Evolutionary conservation across 2,113 vertebrate species (phyloP).

Genomic region (Corythornis vintsioides): DNA sequence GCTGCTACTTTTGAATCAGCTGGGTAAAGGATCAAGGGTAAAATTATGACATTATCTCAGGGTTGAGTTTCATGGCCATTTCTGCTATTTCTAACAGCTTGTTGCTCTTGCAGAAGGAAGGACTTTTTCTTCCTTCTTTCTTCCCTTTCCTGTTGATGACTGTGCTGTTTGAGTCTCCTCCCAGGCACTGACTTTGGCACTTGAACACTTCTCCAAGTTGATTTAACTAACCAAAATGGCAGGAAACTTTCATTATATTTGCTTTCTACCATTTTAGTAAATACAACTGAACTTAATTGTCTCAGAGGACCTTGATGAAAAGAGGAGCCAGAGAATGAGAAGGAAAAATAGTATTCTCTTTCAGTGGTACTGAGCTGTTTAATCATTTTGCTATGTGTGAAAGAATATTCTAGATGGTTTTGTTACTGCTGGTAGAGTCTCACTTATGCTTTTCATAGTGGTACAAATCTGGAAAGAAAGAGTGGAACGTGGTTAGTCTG

Average conservation of each 20-base stretch:
- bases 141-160: conserved; percentile 34
- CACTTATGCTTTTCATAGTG: not conserved
- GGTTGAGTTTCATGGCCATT: not conserved
- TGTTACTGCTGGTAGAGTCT: not conserved
- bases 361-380: not conserved
- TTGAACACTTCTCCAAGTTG: not conserved
- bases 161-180: not conserved
- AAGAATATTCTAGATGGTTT: not conserved
- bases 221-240: not conserved
- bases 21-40: not conserved
- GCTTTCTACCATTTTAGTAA: not conserved
- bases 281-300: not conserved
- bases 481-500: not conserved
- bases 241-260: not conserved
- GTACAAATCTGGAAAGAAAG: not conserved
- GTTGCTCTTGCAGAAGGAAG: not conserved
- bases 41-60: not conserved
- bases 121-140: not conserved
- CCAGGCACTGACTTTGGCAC: not conserved
- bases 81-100: not conserved
- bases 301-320: not conserved
- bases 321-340: not conserved
- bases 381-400: not conserved
- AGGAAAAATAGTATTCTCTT: not conserved
- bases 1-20: not conserved